Evolutionary conservation across 2,797 vertebrate genomes (phyloP), one percentile per base, ranked within the genome.

Genomic region (Crypturellus tataupa): DNA sequence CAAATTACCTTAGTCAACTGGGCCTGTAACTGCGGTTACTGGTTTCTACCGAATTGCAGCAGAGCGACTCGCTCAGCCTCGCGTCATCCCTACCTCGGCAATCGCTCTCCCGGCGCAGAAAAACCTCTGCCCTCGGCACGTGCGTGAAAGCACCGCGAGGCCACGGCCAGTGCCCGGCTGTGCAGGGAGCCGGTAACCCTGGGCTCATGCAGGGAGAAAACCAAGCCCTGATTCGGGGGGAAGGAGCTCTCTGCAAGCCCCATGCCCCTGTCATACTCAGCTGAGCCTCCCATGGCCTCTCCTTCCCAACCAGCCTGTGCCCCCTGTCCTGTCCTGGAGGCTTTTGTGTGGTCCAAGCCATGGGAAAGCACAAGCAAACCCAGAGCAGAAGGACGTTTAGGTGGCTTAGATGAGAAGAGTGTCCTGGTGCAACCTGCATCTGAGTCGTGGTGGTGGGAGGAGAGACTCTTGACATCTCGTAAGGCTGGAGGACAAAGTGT

Each of bases 21-120:
- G 58, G 80, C 84, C 71, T 89, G 89, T 49, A 95, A 96, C 91
- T 65, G 78, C 77, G 87, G 96, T 78, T 85, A 20, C 4, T 7
- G 80, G 67, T 95, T 95, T 94, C 93, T 80, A 75, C 64, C 49
- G 68, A 88, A 90, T n/a, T 95, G 58, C 91, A 85, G 85, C 91
- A 90, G 85, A 79, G 90, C 77, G 93, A 95, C 87, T 85, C 87
- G 85, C 65, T 95, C 89, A 93, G 68, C 80, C 68, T 77, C 20
- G 1, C 64, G 80, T n/a, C 81, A 93, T 59, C 90, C 53, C 88
- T 65, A 3, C 79, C 84, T 71, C 68, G 93, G 80, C 1, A 3
- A 89, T 77, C 60, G 87, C 71, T 72, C 31, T 25, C 69, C 75
- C 77, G 67, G 44, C 25, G 77, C 33, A 93, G 85, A 80, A 91